Evolutionary conservation across 2,113 vertebrate genomes (phyloP).

Genomic region (Misgurnus mizolepis): DNA sequence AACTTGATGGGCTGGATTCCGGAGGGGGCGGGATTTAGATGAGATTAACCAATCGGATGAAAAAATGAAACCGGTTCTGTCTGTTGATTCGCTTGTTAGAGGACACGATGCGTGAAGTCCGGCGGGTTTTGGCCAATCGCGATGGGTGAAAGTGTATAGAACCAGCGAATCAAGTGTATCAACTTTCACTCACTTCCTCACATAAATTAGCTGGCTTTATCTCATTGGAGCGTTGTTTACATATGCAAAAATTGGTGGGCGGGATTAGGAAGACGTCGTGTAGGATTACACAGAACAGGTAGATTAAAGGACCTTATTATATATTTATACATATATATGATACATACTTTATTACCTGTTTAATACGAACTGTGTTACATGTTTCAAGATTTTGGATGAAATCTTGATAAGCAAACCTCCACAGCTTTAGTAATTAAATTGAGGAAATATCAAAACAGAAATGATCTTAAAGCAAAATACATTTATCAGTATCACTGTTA

Average conservation of each 20-base stretch:
- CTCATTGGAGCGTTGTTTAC: neutral
- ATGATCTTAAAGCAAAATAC: too few species aligned
- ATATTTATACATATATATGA: too few species aligned
- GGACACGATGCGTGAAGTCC: neutral
- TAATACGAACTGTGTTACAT: too few species aligned
- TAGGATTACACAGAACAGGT: neutral
- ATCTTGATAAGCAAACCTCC: too few species aligned
- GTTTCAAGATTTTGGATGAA: too few species aligned
- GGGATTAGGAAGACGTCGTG: neutral
- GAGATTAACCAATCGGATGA: conserved; percentile 14
- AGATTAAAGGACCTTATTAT: too few species aligned
- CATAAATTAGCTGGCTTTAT: conserved; percentile 21
- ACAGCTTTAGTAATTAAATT: too few species aligned
- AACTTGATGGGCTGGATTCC: conserved; percentile 38
- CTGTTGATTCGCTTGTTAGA: neutral
- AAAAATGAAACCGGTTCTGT: neutral
- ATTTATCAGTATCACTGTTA: too few species aligned
- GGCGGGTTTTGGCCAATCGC: conserved; percentile 19
- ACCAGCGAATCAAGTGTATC: conserved; percentile 38
- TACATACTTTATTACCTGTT: too few species aligned
- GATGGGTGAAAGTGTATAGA: neutral
- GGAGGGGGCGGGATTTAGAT: neutral
- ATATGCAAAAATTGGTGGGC: neutral
- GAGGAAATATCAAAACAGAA: too few species aligned
- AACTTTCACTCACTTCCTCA: conserved; percentile 44